Evolutionary conservation across 2,113 vertebrate genomes (phyloP), one percentile per base, ranked within the genome.

Genomic region (Tyrannus savana): DNA sequence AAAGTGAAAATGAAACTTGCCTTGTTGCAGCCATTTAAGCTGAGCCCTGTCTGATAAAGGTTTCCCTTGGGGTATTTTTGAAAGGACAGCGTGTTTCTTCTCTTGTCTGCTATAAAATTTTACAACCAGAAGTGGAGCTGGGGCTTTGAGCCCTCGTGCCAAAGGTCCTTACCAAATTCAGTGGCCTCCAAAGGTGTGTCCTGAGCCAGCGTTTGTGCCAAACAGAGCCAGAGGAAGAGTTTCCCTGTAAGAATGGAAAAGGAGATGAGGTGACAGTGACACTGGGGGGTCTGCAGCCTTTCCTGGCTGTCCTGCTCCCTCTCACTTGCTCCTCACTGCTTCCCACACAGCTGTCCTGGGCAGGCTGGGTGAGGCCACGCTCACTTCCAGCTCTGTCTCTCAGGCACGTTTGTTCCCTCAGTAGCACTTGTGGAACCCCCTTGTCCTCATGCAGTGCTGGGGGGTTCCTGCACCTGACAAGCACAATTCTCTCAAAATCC

Each of bases 151-250:
- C 89, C 3, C 0, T 12, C 46, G 49, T 90, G 96, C 87, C 94
- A 90, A 78, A 93, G 30, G 15, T 83, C 86, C 71, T 79, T 19
- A 64, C 73, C 84, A 75, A 91, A 73, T 35, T 41, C 64, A 10
- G 6, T 25, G 73, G 77, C 84, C 73, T 73, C 81, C 84, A 15
- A 27, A 83, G 87, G 78, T 11, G 12, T 66, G 66, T 85, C 84
- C 94, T 55, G 84, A 87, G 87, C 66, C 89, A 58, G 63, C 3
- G 0, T 53, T 75, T 18, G 87, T 85, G 87, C 96, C 94, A 91
- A 69, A 53, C 15, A 2, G 67, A 90, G 93, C 75, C 27, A 1
- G 67, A 62, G 67, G 30, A 55, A 17, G 24, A 8, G 31, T 41
- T 64, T 37, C 62, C 42, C 17, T 30, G 28, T 21, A 11, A 22